Evolutionary conservation across 2,888 invertebrate species (phyloP).

Genomic region (Mellilla xanthometata): DNA sequence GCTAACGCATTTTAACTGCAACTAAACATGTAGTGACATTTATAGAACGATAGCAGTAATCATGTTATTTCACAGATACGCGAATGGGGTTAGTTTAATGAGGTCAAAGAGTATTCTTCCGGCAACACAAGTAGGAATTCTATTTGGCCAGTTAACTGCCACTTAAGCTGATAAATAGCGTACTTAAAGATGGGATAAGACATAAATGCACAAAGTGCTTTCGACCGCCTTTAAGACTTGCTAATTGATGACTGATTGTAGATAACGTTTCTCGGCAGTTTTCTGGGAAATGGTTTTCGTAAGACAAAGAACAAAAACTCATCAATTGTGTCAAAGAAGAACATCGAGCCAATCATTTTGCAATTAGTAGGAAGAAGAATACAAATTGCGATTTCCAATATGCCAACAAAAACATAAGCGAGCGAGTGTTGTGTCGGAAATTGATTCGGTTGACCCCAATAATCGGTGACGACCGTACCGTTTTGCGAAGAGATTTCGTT

Average conservation of each 20-base stretch:
- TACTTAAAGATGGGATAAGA: slow-evolving; percentile 9
- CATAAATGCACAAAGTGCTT: slow-evolving; percentile 4
- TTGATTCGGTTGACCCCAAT: slow-evolving; percentile 66
- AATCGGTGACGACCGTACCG: slow-evolving; percentile 40
- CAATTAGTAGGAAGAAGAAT: slow-evolving; percentile 26
- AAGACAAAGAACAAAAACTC: slow-evolving; percentile 22
- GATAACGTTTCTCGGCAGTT: slow-evolving; percentile 17
- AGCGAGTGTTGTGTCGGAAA: slow-evolving; percentile 42
- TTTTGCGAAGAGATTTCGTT: slow-evolving; percentile 53
- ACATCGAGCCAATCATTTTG: slow-evolving; percentile 24
- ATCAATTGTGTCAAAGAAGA: slow-evolving; percentile 25
- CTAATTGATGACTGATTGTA: slow-evolving; percentile 21
- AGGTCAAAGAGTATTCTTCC: slow-evolving; percentile 59
- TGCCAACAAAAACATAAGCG: slow-evolving; percentile 29
- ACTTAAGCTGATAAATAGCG: slow-evolving; percentile 15
- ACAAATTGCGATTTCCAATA: slow-evolving; percentile 15
- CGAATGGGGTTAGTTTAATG: slow-evolving; percentile 49
- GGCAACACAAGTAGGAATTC: slow-evolving; percentile 37
- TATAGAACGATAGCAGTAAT: slow-evolving; percentile 40
- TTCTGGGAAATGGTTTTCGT: slow-evolving; percentile 27
- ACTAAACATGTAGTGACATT: slow-evolving; percentile 37
- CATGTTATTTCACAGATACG: slow-evolving; percentile 41
- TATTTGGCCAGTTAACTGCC: slow-evolving; percentile 12
- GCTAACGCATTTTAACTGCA: slow-evolving; percentile 21
- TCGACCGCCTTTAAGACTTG: slow-evolving; percentile 3